A percentile compares a stretch with the other conserved stretches of the same genome.
Conservation (phyloP, 2,888 invertebrate species). For the Campoplex nolae region DNA sequence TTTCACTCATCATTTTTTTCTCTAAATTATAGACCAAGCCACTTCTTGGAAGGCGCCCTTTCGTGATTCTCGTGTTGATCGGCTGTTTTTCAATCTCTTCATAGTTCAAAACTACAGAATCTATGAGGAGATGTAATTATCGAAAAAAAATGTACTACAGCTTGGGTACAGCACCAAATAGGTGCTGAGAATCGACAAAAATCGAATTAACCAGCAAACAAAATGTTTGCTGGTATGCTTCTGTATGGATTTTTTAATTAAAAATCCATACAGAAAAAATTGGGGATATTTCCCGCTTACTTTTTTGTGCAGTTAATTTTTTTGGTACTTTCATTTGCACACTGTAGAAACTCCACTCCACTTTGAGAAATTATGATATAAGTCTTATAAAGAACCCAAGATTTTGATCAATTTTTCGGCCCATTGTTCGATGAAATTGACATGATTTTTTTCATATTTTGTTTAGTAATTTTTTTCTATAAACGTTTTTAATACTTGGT, state of each 20-base stretch:
- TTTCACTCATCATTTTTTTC: conserved; percentile 54
- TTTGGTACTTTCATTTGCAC: not conserved
- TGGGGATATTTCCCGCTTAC: not conserved
- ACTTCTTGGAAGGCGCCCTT: conserved; percentile 66
- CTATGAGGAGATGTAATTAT: conserved; percentile 45
- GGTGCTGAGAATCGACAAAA: conserved; percentile 17
- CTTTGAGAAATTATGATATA: not conserved
- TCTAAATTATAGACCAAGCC: conserved; percentile 65
- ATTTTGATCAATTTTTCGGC: not conserved
- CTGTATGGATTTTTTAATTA: not conserved
- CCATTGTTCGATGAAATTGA: not conserved
- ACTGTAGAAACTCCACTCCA: not conserved
- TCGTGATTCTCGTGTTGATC: conserved; percentile 45
- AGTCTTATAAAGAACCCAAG: not conserved
- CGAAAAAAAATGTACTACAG: conserved; percentile 41
- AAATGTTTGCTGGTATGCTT: not conserved
- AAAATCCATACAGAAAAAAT: no score
- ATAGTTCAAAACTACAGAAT: conserved; percentile 38
- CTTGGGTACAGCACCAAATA: conserved; percentile 50
- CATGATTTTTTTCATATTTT: not conserved
- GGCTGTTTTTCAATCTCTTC: conserved; percentile 1
- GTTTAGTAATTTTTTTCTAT: no score
- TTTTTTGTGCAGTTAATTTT: not conserved
- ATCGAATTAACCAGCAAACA: not conserved
- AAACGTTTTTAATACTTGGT: no score